phyloP scores from a whole-genome alignment of 2,797 vertebrate species.

The Chelidonichthys spinosus region DNA sequence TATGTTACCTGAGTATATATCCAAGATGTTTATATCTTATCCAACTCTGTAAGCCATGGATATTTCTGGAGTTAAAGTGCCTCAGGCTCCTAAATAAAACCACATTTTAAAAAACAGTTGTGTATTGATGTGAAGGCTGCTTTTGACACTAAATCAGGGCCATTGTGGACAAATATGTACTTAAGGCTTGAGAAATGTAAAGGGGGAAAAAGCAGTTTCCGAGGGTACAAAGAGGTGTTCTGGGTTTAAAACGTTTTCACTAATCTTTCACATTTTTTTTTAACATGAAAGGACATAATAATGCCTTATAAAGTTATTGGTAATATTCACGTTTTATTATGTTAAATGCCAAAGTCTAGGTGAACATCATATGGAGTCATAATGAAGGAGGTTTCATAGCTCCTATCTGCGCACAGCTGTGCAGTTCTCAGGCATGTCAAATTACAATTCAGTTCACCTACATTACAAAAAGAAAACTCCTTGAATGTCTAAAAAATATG shows the following conservation, averaged over 20 bases:
- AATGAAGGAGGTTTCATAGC: constrained; percentile 31
- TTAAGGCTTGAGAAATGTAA: background rate
- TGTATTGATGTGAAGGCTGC: background rate
- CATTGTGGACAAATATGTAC: background rate
- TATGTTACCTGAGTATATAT: background rate
- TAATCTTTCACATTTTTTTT: constrained; percentile 2
- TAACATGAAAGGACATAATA: constrained; percentile 7
- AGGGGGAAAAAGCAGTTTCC: background rate
- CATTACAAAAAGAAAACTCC: background rate
- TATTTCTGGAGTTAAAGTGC: background rate
- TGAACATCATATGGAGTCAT: constrained; percentile 26
- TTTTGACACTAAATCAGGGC: background rate
- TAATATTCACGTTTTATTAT: constrained; percentile 19
- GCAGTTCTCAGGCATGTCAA: background rate
- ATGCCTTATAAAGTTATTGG: constrained; percentile 10
- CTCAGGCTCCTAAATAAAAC: background rate
- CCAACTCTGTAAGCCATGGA: background rate
- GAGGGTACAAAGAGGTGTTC: background rate
- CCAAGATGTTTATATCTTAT: background rate
- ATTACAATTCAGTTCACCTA: background rate
- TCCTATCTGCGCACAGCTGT: constrained; percentile 6
- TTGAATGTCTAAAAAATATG: background rate
- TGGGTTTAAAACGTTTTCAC: background rate
- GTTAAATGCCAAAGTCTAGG: constrained; percentile 46
- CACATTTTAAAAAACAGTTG: background rate